These are phyloP conservation scores for Hormaphis cornu DNA, from an alignment of 1,140 invertebrate genomes.

Conservation along the genomic window DNA sequence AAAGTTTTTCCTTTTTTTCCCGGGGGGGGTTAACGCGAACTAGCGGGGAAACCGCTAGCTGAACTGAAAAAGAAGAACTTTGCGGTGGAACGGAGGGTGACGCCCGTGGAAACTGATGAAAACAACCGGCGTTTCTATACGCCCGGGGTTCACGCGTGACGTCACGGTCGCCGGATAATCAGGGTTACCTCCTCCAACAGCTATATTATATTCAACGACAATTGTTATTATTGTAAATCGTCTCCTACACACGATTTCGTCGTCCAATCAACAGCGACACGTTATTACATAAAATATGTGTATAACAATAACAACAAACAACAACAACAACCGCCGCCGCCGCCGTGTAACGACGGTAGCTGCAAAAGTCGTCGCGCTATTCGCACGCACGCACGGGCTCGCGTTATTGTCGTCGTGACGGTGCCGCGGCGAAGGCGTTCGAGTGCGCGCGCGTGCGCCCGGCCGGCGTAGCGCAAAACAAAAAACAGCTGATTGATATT, in stretches of 20 bases:
- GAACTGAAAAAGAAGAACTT: too few relatives aligned
- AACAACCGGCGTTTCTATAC: too few relatives aligned
- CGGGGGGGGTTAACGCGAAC: too few relatives aligned
- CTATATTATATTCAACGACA: too few relatives aligned
- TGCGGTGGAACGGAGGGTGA: background rate
- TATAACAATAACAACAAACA: background rate
- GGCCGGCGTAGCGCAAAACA: constrained; percentile 1
- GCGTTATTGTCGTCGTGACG: background rate
- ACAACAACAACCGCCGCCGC: background rate
- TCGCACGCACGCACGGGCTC: background rate
- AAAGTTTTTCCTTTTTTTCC: too few relatives aligned
- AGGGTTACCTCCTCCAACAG: too few relatives aligned
- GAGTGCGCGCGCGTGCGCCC: background rate
- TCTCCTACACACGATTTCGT: too few relatives aligned
- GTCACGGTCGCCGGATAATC: background rate
- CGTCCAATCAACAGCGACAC: too few relatives aligned
- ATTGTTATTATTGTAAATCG: too few relatives aligned
- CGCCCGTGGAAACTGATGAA: too few relatives aligned
- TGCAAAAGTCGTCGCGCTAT: background rate
- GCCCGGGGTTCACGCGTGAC: background rate
- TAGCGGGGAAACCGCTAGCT: too few relatives aligned
- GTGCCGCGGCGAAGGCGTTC: background rate
- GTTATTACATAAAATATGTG: too few relatives aligned
- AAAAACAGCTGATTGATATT: constrained; percentile 29
- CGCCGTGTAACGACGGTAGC: background rate